phyloP scores from a whole-genome alignment of 1,140 invertebrate species.

The Leptinotarsa lineolata region DNA sequence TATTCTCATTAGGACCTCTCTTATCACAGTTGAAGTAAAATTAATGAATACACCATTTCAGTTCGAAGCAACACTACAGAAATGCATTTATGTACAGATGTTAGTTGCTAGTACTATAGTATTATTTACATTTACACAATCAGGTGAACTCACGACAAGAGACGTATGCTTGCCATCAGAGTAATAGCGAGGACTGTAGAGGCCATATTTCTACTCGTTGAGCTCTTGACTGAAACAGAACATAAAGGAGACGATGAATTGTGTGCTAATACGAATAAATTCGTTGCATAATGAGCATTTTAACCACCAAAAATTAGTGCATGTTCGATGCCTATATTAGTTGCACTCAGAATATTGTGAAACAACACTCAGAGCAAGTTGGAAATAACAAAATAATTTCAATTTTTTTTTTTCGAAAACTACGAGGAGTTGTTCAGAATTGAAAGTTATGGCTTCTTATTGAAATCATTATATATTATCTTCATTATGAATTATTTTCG shows the following conservation, averaged over 20 bases:
- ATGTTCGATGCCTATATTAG: too few relatives aligned
- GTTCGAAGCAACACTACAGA: conserved; percentile 14
- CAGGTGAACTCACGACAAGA: background rate
- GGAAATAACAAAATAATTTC: too few relatives aligned
- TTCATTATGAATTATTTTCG: too few relatives aligned
- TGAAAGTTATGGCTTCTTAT: too few relatives aligned
- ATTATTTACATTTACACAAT: conserved; percentile 12
- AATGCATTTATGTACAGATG: conserved; percentile 9
- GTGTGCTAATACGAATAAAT: background rate
- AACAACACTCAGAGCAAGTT: too few relatives aligned
- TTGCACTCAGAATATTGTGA: too few relatives aligned
- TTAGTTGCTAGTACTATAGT: background rate
- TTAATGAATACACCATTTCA: background rate
- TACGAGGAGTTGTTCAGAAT: too few relatives aligned
- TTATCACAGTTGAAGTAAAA: conserved; percentile 14
- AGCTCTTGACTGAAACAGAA: conserved; percentile 17
- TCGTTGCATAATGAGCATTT: background rate
- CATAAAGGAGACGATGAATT: background rate
- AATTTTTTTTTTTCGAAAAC: too few relatives aligned
- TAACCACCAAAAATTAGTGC: too few relatives aligned
- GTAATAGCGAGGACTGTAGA: background rate
- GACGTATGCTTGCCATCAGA: background rate
- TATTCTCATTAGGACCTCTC: conserved; percentile 26
- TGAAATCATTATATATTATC: too few relatives aligned
- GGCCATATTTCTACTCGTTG: background rate